These are phyloP conservation scores for Sylvilagus bachmani DNA, from an alignment of 2,113 vertebrate genomes.

Conservation along the genomic window DNA sequence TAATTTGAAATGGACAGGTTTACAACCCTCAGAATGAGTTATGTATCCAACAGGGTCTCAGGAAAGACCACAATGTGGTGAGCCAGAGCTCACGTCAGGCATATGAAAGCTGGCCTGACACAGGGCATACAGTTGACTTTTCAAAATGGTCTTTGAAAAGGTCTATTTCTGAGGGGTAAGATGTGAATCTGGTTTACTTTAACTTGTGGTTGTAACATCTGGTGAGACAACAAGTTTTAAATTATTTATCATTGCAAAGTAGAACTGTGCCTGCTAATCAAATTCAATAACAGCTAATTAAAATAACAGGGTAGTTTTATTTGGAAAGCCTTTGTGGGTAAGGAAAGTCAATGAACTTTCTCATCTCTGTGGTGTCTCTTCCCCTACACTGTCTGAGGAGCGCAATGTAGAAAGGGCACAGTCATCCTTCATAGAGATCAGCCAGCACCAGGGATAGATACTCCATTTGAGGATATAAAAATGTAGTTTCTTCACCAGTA, in stretches of 20 bases:
- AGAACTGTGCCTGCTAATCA: constrained; percentile 33
- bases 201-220: constrained; percentile 37
- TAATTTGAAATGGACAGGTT: background rate
- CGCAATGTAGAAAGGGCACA: background rate
- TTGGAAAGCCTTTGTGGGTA: background rate
- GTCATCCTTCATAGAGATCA: background rate
- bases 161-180: constrained; percentile 32
- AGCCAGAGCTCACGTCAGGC: background rate
- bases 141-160: constrained; percentile 1
- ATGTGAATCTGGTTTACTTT: constrained; percentile 29
- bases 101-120: background rate
- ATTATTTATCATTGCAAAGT: constrained; percentile 43
- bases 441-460: background rate
- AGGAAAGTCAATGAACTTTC: background rate
- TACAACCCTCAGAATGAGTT: background rate
- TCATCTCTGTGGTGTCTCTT: background rate
- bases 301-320: constrained; percentile 58
- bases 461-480: background rate
- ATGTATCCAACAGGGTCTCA: background rate
- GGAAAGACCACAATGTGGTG: background rate
- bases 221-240: constrained; percentile 51
- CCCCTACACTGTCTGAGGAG: background rate
- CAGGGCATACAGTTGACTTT: background rate
- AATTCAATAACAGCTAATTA: constrained; percentile 19
- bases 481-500: background rate